A percentile compares a stretch with the other conserved stretches of the same genome.
phyloP scores from a whole-genome alignment of 1,140 invertebrate genomes.

The Apis florea region DNA sequence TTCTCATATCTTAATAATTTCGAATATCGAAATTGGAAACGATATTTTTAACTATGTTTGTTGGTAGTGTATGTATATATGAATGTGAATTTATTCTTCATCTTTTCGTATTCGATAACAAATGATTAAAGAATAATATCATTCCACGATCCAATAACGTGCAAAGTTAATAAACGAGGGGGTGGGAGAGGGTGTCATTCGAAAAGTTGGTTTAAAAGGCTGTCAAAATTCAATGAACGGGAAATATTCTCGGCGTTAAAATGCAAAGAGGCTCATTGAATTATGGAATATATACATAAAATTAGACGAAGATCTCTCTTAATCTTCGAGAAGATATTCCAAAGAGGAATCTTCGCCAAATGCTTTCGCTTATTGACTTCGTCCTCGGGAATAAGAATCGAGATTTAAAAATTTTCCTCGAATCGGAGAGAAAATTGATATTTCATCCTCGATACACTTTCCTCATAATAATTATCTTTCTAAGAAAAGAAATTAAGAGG shows the following conservation, averaged over 20 bases:
- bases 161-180: background rate
- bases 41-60: no score
- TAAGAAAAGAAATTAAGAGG: no score
- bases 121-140: background rate
- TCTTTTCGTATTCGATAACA: no score
- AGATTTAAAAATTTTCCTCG: background rate
- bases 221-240: conserved; percentile 34
- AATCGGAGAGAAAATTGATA: background rate
- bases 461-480: no score
- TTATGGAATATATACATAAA: conserved; percentile 47
- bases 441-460: no score
- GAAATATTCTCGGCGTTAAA: conserved; percentile 11
- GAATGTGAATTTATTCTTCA: no score
- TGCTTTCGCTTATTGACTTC: conserved; percentile 26
- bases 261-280: conserved; percentile 22
- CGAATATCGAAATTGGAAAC: no score
- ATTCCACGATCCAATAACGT: no score
- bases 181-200: background rate
- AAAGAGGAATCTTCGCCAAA: background rate
- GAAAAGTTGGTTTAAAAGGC: background rate
- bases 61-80: no score
- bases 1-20: no score
- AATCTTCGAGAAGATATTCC: conserved; percentile 4
- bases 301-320: conserved; percentile 33
- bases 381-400: background rate